Evolutionary conservation across 2,888 invertebrate genomes (phyloP).

Genomic region (Stenodema calcarata): DNA sequence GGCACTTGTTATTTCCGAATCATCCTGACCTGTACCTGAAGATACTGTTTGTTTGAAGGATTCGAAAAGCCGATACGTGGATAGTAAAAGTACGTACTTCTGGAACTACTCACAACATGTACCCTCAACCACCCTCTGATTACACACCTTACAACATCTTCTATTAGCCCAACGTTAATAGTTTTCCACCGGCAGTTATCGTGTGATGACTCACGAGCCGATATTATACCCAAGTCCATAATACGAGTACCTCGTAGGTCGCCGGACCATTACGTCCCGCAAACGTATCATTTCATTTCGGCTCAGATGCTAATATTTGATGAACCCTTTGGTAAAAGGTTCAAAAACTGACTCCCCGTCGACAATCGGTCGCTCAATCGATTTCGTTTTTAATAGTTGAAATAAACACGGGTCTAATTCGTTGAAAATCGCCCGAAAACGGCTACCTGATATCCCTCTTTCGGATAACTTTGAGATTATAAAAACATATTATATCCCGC

Average conservation of each 20-base stretch:
- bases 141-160: too few relatives aligned
- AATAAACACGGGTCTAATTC: neutral
- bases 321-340: neutral
- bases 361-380: neutral
- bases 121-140: too few relatives aligned
- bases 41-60: too few relatives aligned
- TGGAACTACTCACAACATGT: too few relatives aligned
- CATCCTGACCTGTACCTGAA: too few relatives aligned
- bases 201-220: too few relatives aligned
- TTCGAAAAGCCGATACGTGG: too few relatives aligned
- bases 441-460: neutral
- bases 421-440: neutral
- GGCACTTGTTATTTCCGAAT: too few relatives aligned
- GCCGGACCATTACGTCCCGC: neutral
- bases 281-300: neutral
- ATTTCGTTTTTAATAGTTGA: constrained; percentile 11
- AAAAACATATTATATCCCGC: neutral
- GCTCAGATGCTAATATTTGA: neutral
- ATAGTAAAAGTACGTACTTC: too few relatives aligned
- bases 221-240: neutral
- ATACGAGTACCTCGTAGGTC: neutral
- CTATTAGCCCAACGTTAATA: too few relatives aligned
- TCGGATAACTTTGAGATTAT: neutral
- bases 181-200: too few relatives aligned
- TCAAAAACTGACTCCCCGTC: neutral